Evolutionary conservation across 2,113 vertebrate species (phyloP).

Genomic region (Ophiodon elongatus): DNA sequence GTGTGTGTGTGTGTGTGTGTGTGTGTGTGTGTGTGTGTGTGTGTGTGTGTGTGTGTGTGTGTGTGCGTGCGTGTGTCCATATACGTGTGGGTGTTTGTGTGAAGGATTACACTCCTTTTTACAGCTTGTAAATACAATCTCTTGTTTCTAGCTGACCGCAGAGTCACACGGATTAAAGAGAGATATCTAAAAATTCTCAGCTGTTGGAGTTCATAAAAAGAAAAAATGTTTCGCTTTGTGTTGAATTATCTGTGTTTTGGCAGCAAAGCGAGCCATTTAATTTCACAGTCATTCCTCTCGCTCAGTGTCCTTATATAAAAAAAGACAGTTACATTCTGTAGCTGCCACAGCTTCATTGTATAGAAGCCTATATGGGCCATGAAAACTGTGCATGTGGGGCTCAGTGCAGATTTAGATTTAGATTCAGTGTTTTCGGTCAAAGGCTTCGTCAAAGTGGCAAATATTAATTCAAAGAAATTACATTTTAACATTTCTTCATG

Average conservation of each 20-base stretch:
- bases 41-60: slow-evolving; percentile 1
- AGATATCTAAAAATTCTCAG: slow-evolving; percentile 54
- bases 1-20: slow-evolving; percentile 4
- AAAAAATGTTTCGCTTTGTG: slow-evolving; percentile 14
- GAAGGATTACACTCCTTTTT: slow-evolving; percentile 1
- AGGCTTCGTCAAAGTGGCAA: neutral
- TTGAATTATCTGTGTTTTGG: slow-evolving; percentile 68
- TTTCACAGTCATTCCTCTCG: slow-evolving; percentile 69
- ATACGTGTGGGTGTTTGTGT: slow-evolving; percentile 8
- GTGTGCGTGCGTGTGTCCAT: slow-evolving; percentile 1
- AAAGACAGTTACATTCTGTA: neutral
- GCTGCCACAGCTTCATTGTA: slow-evolving; percentile 42
- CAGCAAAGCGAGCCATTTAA: slow-evolving; percentile 65
- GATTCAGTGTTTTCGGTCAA: neutral
- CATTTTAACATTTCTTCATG: too few relatives aligned
- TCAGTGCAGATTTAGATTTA: slow-evolving; percentile 5
- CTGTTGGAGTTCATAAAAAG: slow-evolving; percentile 31
- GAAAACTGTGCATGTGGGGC: neutral
- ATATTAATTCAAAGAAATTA: neutral
- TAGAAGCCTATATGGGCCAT: neutral
- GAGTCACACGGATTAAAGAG: slow-evolving; percentile 33
- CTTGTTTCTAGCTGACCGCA: neutral
- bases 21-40: neutral
- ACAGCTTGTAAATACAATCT: slow-evolving; percentile 31
- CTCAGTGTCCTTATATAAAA: slow-evolving; percentile 28